Conservation (phyloP, 2,888 invertebrate species). For the Nycteola revayana region DNA sequence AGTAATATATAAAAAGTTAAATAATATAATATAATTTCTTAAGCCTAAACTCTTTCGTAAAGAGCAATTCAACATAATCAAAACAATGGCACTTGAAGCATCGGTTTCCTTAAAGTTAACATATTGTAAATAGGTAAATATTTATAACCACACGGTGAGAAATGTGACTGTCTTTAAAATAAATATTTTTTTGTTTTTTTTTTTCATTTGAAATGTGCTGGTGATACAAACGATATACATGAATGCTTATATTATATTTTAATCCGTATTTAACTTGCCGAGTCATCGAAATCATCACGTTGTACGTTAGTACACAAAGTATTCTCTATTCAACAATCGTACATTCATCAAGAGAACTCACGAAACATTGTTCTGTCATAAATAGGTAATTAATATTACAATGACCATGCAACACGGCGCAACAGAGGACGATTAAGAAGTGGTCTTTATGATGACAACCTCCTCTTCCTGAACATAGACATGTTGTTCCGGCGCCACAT, state of each 20-base stretch:
- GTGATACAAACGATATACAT: constrained; percentile 44
- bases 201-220: constrained; percentile 56
- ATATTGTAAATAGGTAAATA: constrained; percentile 25
- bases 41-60: constrained; percentile 35
- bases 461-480: constrained; percentile 69
- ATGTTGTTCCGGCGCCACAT: constrained; percentile 62
- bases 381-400: constrained; percentile 17
- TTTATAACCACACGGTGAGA: constrained; percentile 45
- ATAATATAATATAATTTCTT: constrained; percentile 30
- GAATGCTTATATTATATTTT: constrained; percentile 25
- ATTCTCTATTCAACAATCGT: constrained; percentile 32
- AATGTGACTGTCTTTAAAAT: constrained; percentile 43
- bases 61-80: constrained; percentile 35
- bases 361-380: constrained; percentile 26
- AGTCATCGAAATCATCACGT: constrained; percentile 47
- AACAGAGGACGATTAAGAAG: constrained; percentile 35
- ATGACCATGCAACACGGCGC: constrained; percentile 10
- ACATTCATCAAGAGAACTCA: constrained; percentile 36
- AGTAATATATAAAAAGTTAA: constrained; percentile 30
- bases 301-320: constrained; percentile 20
- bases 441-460: constrained; percentile 64
- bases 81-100: constrained; percentile 73
- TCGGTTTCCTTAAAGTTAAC: constrained; percentile 56
- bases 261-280: constrained; percentile 64
- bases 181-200: constrained; percentile 49